Percentiles rank a stretch among this genome's conserved stretches.
Evolutionary conservation across 2,888 invertebrate species (phyloP).

Genomic region (Cheilosia grossa): DNA sequence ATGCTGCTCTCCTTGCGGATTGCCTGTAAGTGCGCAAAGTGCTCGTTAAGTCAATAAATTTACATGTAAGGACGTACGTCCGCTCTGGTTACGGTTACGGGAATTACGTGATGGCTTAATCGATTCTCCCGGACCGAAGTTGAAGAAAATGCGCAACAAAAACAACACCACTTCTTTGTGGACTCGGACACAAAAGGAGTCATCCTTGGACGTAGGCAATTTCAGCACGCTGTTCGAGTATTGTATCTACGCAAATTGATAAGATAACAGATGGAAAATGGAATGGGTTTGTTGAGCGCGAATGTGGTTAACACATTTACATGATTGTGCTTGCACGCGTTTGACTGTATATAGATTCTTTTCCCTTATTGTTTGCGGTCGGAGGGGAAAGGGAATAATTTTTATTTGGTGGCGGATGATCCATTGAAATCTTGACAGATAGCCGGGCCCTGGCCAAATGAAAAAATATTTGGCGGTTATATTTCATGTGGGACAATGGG

Average conservation of each 20-base stretch:
- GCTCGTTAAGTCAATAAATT: slow-evolving; percentile 79
- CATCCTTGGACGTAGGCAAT: slow-evolving; percentile 44
- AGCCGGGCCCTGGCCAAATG: slow-evolving; percentile 31
- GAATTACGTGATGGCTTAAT: slow-evolving; percentile 79
- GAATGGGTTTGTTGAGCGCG: slow-evolving; percentile 36
- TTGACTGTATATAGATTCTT: slow-evolving; percentile 13
- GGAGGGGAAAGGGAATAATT: not conserved
- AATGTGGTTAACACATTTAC: slow-evolving; percentile 56
- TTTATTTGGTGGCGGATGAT: slow-evolving; percentile 44
- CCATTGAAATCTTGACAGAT: slow-evolving; percentile 60
- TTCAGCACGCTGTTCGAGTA: slow-evolving; percentile 66
- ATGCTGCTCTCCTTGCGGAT: slow-evolving; percentile 53
- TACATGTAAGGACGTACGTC: slow-evolving; percentile 77
- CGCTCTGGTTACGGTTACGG: slow-evolving; percentile 76
- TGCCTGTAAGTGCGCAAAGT: slow-evolving; percentile 75
- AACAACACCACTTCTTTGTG: slow-evolving; percentile 28
- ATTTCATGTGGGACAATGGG: slow-evolving; percentile 52
- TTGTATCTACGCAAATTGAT: slow-evolving; percentile 76
- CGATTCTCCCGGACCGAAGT: slow-evolving; percentile 74
- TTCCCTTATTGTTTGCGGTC: slow-evolving; percentile 22
- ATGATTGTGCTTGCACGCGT: slow-evolving; percentile 30
- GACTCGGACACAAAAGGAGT: slow-evolving; percentile 37
- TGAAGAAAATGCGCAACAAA: slow-evolving; percentile 49
- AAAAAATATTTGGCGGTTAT: slow-evolving; percentile 44
- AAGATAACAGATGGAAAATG: slow-evolving; percentile 61